Percentiles rank a stretch among this genome's conserved stretches.
Evolutionary conservation across 2,888 invertebrate genomes (phyloP).

Genomic region (Zele albiditarsus): DNA sequence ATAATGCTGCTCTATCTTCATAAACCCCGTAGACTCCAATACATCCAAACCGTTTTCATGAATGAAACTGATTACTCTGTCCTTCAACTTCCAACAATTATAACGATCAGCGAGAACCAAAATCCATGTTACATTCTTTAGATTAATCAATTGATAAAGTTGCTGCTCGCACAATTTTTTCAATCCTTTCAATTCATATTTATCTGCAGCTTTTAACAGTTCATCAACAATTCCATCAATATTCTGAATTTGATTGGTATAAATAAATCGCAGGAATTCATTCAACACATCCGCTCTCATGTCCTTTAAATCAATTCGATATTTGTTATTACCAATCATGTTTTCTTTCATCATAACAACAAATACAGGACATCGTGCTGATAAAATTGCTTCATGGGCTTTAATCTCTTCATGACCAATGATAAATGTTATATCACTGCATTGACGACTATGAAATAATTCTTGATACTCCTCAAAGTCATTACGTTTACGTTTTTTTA

Average conservation of each 20-base stretch:
- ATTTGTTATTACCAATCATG: neutral
- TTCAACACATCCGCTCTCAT: slow-evolving; percentile 3
- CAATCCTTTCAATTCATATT: slow-evolving; percentile 8
- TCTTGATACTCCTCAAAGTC: neutral
- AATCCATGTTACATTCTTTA: neutral
- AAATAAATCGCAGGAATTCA: slow-evolving; percentile 25
- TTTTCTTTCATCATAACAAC: slow-evolving; percentile 10
- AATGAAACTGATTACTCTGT: neutral
- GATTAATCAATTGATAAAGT: neutral
- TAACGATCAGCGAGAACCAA: neutral
- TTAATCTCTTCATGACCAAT: slow-evolving; percentile 6
- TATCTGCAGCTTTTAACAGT: slow-evolving; percentile 29
- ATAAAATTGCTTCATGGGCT: slow-evolving; percentile 28
- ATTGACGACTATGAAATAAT: neutral
- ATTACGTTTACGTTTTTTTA: neutral
- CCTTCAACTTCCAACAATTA: neutral
- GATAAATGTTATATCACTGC: slow-evolving; percentile 19
- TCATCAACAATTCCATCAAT: neutral
- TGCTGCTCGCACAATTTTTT: slow-evolving; percentile 17
- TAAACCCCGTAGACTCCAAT: neutral
- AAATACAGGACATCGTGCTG: slow-evolving; percentile 25
- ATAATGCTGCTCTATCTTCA: no score
- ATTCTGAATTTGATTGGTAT: slow-evolving; percentile 13
- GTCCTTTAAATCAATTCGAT: slow-evolving; percentile 2
- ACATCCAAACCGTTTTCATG: neutral